phyloP scores from a whole-genome alignment of 1,140 invertebrate genomes.

The Dendroctonus ponderosae region DNA sequence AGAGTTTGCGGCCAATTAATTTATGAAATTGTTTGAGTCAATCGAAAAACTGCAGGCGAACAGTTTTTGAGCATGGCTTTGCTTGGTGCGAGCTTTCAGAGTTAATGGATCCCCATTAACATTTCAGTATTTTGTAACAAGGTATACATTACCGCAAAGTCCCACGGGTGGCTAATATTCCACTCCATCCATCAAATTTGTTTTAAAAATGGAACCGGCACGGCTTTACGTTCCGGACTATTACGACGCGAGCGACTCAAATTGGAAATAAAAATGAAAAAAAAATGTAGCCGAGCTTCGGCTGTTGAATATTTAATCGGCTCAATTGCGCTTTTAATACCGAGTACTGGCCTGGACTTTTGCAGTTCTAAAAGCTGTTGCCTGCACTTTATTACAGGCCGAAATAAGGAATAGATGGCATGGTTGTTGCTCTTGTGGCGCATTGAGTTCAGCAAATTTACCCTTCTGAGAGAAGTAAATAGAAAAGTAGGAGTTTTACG shows the following conservation, averaged over 20 bases:
- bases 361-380: too few relatives aligned
- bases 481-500: too few relatives aligned
- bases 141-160: conserved; percentile 29
- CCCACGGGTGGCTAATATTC: conserved; percentile 28
- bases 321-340: conserved; percentile 5
- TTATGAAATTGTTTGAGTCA: too few relatives aligned
- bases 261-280: conserved; percentile 12
- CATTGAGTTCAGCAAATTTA: too few relatives aligned
- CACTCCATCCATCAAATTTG: conserved; percentile 37
- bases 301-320: conserved; percentile 16
- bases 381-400: too few relatives aligned
- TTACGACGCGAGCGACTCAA: conserved; percentile 4
- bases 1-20: too few relatives aligned
- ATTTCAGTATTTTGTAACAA: conserved; percentile 37
- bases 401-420: too few relatives aligned
- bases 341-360: too few relatives aligned
- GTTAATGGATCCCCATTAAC: conserved; percentile 37
- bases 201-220: conserved; percentile 33
- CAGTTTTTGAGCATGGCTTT: too few relatives aligned
- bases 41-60: too few relatives aligned
- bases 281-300: conserved; percentile 10
- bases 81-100: conserved; percentile 19
- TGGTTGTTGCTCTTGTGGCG: too few relatives aligned
- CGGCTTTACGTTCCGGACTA: conserved; percentile 2
- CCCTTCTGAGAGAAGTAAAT: too few relatives aligned